Evolutionary conservation across 2,888 invertebrate species (phyloP).

Genomic region (Axea sp.): DNA sequence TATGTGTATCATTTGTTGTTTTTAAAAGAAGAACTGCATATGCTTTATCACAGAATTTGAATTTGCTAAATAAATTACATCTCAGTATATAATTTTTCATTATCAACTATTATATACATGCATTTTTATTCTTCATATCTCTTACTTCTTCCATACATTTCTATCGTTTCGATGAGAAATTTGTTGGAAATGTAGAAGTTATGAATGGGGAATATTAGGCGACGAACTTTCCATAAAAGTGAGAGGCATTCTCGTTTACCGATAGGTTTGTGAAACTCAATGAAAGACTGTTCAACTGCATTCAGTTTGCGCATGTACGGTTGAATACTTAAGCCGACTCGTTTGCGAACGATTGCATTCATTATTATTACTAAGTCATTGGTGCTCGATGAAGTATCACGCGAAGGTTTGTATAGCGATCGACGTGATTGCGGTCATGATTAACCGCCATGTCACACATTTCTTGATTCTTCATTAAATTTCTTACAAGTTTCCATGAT

Average conservation of each 20-base stretch:
- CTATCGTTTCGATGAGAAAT: not conserved
- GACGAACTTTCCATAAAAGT: conserved; percentile 3
- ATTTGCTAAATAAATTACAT: too few species aligned
- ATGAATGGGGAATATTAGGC: not conserved
- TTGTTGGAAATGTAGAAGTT: not conserved
- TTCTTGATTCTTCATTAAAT: conserved; percentile 42
- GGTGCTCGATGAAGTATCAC: conserved; percentile 16
- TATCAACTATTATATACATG: too few species aligned
- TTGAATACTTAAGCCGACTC: conserved; percentile 17
- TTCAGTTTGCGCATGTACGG: conserved; percentile 15
- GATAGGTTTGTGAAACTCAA: conserved; percentile 6
- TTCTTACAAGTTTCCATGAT: too few species aligned
- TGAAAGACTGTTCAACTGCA: conserved; percentile 19
- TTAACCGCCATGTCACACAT: conserved; percentile 70
- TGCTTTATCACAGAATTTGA: too few species aligned
- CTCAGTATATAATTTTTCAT: too few species aligned
- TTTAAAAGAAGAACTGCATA: too few species aligned
- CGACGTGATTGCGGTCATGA: conserved; percentile 61
- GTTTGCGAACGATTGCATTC: conserved; percentile 17
- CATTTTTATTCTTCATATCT: too few species aligned
- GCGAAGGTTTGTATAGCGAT: conserved; percentile 5
- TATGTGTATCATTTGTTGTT: too few species aligned
- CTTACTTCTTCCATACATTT: too few species aligned
- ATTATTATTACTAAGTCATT: conserved; percentile 25
- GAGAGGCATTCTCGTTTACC: conserved; percentile 9